Evolutionary conservation across 2,888 invertebrate genomes (phyloP), one percentile per base, ranked within the genome.

Genomic region (Xylota sylvarum): DNA sequence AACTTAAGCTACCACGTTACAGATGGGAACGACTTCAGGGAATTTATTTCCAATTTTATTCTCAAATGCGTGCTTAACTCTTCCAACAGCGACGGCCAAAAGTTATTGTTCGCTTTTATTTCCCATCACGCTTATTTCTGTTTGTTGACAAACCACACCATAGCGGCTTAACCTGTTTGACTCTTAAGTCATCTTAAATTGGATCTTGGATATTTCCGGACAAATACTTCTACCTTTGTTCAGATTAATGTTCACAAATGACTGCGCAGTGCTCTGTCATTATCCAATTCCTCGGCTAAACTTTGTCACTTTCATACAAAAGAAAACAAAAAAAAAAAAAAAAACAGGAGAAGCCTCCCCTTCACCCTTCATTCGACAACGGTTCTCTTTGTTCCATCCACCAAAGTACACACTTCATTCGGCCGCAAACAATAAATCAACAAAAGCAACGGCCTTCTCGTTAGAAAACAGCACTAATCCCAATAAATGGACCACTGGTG

Each of bases 401-500:
- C 30, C 10, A 69, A 46, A 46, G 56, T 55, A 72, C 67, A 81
- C 67, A 46, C 55, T 52, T 67, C 48, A 40, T 46, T 67, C 64
- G 67, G 35, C 17, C 43, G 32, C 32, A 73, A 80, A 62, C 74
- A 62, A 84, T 84, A 84, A 84, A 84, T 84, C 79, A 79, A 52
- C 58, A 79, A 79, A 50, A 69, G 48, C 35, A 56, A 50, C 69
- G 50, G 43, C 48, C 76, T 77, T 77, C 46, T 64, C 48, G 52
- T 62, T 84, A 7, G 78, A 79, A 79, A 73, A 73, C 52, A 67
- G 12, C 27, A 72, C 79, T 80, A 84, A 84, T 80, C 79, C 84
- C 62, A 84, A 69, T 84, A 80, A 84, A 74, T 74, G 69, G 60
- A 73, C 65, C 73, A 73, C 43, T 52, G 62, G 60, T 52, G 19